Base-by-base conservation (phyloP, 2,888 invertebrate genomes). In the Hirtodrosophila histrioides region DNA sequence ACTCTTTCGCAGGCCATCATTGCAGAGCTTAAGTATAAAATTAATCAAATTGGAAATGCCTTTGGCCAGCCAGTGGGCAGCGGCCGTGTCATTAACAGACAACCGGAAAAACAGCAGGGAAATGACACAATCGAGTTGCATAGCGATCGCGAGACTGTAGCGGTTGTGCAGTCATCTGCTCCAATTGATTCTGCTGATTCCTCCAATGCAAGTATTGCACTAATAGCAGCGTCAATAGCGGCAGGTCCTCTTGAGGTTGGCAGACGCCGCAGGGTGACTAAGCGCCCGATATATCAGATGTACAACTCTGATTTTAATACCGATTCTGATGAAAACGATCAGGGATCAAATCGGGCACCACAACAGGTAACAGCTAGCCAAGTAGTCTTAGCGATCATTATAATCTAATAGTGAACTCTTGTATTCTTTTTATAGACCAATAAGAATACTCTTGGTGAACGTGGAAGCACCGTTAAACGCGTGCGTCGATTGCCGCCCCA, bases 1-100 rank as follows among this genome's bases (percentile, higher is more conserved):
- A 2, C 1, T 29, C 0, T 12, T 17, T 1, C 36, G 8, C 29
- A 70, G 69, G 2, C 7, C 10, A 36, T 37, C 7, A 55, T 69
- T 12, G 17, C 55, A 0, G 50, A 48, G 31, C 46, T 69, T 0
- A 55, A 55, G 1, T 56, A 39, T 12, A 69, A 40, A 33, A 43
- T 70, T 0, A 40, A n/a, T n/a, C 64, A 70, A 39, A 48, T 70
- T n/a, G 51, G 46, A 5, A 55, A 56, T 3, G 45, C 48, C 0
- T 43, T 45, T 12, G 9, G 8, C 0, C 55, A 62, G 54, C 55
- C 71, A 11, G 35, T 70, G 2, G 43, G 65, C 17, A 36, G n/a
- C 4, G 36, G 27, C 7, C 1, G 10, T 17, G 11, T 17, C 3
- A 2, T 51, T 0, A n/a, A 1, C 2, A 33, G 3, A 5, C 23